Percentiles rank a stretch among this genome's conserved stretches.
Conservation (phyloP, 2,888 invertebrate species). For the Epistrophe grossulariae region DNA sequence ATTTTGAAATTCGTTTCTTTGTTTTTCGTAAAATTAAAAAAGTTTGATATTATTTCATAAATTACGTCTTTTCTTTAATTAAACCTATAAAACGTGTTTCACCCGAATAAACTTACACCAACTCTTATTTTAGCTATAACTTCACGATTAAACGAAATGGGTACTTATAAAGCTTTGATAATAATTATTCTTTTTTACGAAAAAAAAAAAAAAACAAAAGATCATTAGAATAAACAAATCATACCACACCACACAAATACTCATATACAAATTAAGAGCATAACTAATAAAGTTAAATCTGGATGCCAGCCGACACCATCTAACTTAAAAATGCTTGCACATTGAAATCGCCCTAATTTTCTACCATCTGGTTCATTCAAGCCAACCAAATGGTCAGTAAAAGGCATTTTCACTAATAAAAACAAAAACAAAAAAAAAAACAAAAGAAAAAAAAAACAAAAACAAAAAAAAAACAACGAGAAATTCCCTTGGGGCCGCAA, state of each 20-base stretch:
- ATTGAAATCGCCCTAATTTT: slow-evolving; percentile 32
- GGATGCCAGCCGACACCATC: neutral
- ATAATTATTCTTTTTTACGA: neutral
- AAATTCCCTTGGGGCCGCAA: slow-evolving; percentile 9
- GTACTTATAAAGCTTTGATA: neutral
- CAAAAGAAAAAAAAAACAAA: slow-evolving; percentile 16
- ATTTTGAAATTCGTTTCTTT: too few relatives aligned
- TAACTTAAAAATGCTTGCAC: neutral
- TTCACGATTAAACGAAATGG: neutral
- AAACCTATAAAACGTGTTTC: neutral
- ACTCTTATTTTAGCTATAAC: neutral
- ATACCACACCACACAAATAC: neutral
- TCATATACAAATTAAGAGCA: slow-evolving; percentile 21
- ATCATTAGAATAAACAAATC: neutral
- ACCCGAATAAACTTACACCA: neutral
- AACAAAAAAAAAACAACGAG: neutral
- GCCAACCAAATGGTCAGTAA: slow-evolving; percentile 34
- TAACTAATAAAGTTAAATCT: slow-evolving; percentile 37
- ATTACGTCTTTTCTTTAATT: neutral
- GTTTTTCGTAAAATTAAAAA: neutral
- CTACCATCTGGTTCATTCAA: slow-evolving; percentile 52
- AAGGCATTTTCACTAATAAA: slow-evolving; percentile 15
- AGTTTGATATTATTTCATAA: neutral
- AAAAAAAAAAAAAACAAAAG: neutral
- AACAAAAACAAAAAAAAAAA: slow-evolving; percentile 23